Percentiles rank a stretch among this genome's conserved stretches.
These are phyloP conservation scores for Morus bassanus DNA, from an alignment of 2,797 vertebrate genomes.

Conservation along the genomic window DNA sequence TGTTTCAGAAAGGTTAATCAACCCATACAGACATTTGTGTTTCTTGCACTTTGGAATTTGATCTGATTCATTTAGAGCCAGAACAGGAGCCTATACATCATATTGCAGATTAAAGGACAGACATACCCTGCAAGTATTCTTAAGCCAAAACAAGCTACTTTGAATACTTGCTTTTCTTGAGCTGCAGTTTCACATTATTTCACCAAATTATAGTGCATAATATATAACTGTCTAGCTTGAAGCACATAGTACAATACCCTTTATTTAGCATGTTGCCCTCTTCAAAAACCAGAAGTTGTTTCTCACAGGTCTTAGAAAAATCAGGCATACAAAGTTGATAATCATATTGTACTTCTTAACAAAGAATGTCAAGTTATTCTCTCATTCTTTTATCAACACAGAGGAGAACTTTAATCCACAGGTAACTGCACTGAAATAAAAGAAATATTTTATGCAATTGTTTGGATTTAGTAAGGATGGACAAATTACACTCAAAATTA, in stretches of 20 bases:
- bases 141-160: neutral
- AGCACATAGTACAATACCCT: neutral
- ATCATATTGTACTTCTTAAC: neutral
- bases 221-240: neutral
- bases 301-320: neutral
- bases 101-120: neutral
- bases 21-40: neutral
- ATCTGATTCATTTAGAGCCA: neutral
- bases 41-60: neutral
- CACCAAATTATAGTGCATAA: neutral
- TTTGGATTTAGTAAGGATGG: neutral
- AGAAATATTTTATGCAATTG: neutral
- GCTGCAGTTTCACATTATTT: neutral
- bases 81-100: neutral
- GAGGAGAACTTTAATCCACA: neutral
- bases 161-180: neutral
- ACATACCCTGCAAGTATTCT: neutral
- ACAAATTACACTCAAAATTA: neutral
- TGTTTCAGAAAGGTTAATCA: neutral
- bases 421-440: neutral
- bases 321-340: neutral
- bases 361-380: neutral
- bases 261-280: neutral
- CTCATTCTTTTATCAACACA: neutral
- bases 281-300: neutral